Base-by-base conservation (phyloP, 2,113 vertebrate genomes). In the Cyprinodon brontotheroides region DNA sequence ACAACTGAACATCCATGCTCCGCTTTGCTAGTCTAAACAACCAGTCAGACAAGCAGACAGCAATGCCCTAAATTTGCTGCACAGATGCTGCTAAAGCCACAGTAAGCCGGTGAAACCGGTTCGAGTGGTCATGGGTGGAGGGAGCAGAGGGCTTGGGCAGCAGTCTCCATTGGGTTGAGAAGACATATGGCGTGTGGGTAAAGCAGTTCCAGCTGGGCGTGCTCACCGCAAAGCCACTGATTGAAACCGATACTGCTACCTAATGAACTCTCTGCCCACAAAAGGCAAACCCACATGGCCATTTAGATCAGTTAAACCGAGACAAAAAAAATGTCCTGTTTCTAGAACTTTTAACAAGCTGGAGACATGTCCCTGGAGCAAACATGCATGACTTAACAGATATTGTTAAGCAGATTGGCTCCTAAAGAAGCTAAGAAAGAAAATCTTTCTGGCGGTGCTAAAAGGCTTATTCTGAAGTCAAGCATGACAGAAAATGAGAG, bases 31-130 rank as follows among this genome's bases (percentile, higher is more conserved):
- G 62, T 87, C 84, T 89, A 87, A 87, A 90, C n/a, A 72, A 77
- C 38, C 17, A 2, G 64, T 50, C 86, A 64, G 79, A 86, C 79
- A 45, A 67, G 73, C 78, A 72, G 80, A 88, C 82, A 72, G 75
- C 89, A 57, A 81, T 87, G 90, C 74, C 92, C 87, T 90, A 88
- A 74, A 90, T 90, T 81, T 85, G 76, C 79, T 7, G 85, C 82
- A 83, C 89, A 92, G 89, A 90, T 86, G 92, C 87, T 84, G 89
- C 87, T 87, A 89, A 89, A 91, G 92, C 89, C 87, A 86, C 3
- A 9, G 70, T 93, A 91, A 91, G 88, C 90, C 79, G 78, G 80
- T 29, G 74, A 80, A 89, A 88, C 69, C 83, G 65, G 78, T 82
- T 84, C 67, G 74, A 87, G 83, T 80, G 81, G 79, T 66, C 37